Evolutionary conservation across 2,888 invertebrate species (phyloP).

Genomic region (Hemicrepidius hirtus): DNA sequence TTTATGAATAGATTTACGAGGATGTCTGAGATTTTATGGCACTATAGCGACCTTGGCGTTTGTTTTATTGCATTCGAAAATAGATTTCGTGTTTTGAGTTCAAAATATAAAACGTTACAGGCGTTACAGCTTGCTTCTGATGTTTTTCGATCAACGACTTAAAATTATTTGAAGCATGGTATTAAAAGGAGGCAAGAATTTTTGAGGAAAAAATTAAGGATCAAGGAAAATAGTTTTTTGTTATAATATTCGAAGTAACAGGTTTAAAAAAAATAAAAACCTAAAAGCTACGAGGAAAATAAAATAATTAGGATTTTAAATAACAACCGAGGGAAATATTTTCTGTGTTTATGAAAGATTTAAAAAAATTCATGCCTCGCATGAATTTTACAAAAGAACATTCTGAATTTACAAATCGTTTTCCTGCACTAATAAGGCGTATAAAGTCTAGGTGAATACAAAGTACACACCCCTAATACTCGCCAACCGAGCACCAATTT

Average conservation of each 20-base stretch:
- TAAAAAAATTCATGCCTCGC: neutral
- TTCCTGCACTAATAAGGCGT: slow-evolving; percentile 50
- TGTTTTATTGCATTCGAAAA: slow-evolving; percentile 36
- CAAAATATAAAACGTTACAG: slow-evolving; percentile 25
- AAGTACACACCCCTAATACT: slow-evolving; percentile 58
- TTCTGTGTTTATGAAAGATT: neutral
- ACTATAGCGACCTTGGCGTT: slow-evolving; percentile 36
- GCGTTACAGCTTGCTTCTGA: slow-evolving; percentile 11
- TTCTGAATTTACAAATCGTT: slow-evolving; percentile 47
- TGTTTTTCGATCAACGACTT: slow-evolving; percentile 17
- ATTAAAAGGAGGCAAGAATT: neutral
- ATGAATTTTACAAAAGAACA: slow-evolving; percentile 38
- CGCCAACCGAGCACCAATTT: slow-evolving; percentile 71
- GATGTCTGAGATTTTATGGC: slow-evolving; percentile 32
- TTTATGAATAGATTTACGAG: slow-evolving; percentile 34
- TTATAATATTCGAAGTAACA: too few species aligned
- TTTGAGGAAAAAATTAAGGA: too few species aligned
- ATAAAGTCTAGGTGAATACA: slow-evolving; percentile 54
- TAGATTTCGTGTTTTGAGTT: slow-evolving; percentile 39
- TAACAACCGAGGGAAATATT: neutral
- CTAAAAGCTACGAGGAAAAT: too few species aligned
- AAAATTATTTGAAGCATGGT: neutral
- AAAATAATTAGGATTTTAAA: too few species aligned
- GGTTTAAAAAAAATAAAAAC: too few species aligned
- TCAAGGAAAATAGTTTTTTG: too few species aligned